These are phyloP conservation scores for Rostratula benghalensis DNA, from an alignment of 2,113 vertebrate species.

Conservation along the genomic window DNA sequence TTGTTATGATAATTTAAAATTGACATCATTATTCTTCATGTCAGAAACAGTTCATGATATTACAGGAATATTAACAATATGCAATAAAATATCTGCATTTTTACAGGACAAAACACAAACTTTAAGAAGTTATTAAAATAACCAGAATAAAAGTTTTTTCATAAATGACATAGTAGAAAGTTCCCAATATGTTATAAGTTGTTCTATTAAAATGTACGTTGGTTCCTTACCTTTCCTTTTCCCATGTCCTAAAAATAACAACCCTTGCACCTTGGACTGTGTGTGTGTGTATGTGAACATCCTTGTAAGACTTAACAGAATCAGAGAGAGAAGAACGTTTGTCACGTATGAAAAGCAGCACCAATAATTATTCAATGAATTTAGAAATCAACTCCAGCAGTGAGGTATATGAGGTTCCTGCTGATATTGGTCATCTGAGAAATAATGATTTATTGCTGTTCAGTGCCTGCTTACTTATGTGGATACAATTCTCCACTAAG, in stretches of 20 bases:
- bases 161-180: neutral
- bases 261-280: neutral
- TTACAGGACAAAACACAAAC: neutral
- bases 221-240: neutral
- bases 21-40: neutral
- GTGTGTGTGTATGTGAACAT: neutral
- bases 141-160: neutral
- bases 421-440: slow-evolving; percentile 79
- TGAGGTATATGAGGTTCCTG: slow-evolving; percentile 76
- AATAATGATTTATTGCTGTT: slow-evolving; percentile 80
- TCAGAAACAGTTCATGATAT: neutral
- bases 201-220: neutral
- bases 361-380: slow-evolving; percentile 83
- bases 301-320: slow-evolving; percentile 50
- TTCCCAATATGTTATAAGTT: neutral
- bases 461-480: slow-evolving; percentile 69
- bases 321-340: slow-evolving; percentile 61
- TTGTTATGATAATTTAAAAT: neutral
- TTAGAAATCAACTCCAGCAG: slow-evolving; percentile 76
- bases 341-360: slow-evolving; percentile 69
- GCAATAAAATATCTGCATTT: neutral
- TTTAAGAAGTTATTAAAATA: neutral
- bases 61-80: neutral
- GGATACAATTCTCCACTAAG: slow-evolving; percentile 69
- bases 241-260: neutral